Base-by-base conservation (phyloP, 2,113 vertebrate genomes). In the Myotis davidii region DNA sequence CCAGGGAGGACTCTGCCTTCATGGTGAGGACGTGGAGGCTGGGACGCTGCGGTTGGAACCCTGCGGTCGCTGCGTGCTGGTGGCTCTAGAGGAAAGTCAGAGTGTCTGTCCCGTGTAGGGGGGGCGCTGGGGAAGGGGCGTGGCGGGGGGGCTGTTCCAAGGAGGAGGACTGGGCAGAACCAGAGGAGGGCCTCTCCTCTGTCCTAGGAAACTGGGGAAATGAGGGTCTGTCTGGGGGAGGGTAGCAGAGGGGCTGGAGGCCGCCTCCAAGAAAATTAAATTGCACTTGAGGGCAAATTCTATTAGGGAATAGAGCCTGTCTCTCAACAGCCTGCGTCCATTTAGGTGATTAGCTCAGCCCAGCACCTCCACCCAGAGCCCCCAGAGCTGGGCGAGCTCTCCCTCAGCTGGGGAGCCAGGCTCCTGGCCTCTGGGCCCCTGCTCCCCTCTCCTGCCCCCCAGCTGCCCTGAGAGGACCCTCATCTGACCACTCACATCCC, bases 281-380 rank as follows among this genome's bases (percentile, higher is more conserved):
- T 99, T 99, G 99, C 99, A 99, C 99, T 99, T 99, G 99, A 99
- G 99, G 99, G 98, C 98, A 99, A 99, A 99, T 99, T 99, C 98
- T 99, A 99, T 99, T 99, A 99, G 99, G 99, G 99, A 99, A 98
- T 98, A 99, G 99, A 98, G 98, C 98, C 99, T 97, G 98, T 98
- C 99, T 99, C 99, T 91, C 98, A 98, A 98, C 99, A 99, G 99
- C 98, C 99, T 96, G 98, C 67, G 98, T 99, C 99, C 99, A 99
- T 99, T 99, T 99, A 99, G 98, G 99, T 99, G 99, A 99, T 99
- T 99, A 99, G 99, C 98, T 98, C 86, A 97, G 97, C 93, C 95
- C 16, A 23, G 88, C 95, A 98, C 97, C 92, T 94, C 92, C 85
- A 25, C 37, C 17, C 25, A 76, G 70, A 95, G 70, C 73, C 2